phyloP scores from a whole-genome alignment of 1,140 invertebrate species.

The Platyscapa corneri region DNA sequence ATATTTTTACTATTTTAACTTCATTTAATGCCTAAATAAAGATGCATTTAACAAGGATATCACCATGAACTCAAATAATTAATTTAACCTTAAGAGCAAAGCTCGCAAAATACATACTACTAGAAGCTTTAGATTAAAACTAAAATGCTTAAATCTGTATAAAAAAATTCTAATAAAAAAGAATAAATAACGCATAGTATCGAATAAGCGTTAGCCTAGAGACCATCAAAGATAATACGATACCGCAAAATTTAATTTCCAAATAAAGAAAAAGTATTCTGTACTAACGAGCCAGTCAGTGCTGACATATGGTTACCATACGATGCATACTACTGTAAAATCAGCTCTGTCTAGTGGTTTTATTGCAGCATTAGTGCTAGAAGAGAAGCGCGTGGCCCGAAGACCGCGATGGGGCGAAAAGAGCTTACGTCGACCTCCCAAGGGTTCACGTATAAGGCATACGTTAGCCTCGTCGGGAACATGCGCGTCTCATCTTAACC shows the following conservation, averaged over 20 bases:
- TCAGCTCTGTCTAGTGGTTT: constrained; percentile 8
- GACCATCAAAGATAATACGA: background rate
- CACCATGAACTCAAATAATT: no score
- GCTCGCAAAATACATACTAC: no score
- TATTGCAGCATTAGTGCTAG: constrained; percentile 11
- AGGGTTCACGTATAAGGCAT: constrained; percentile 40
- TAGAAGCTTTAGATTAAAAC: no score
- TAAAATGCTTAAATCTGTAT: no score
- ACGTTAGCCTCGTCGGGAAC: constrained; percentile 44
- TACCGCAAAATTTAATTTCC: background rate
- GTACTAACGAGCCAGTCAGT: background rate
- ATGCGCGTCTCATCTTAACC: constrained; percentile 70
- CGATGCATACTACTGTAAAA: constrained; percentile 26
- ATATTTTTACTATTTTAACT: no score
- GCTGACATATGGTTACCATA: constrained; percentile 25
- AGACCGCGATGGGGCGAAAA: background rate
- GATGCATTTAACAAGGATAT: no score
- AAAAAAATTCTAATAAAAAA: no score
- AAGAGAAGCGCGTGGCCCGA: background rate
- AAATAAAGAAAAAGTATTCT: background rate
- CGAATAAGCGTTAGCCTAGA: background rate
- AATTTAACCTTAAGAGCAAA: no score
- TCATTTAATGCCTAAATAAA: no score
- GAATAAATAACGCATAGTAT: background rate
- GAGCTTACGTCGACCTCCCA: constrained; percentile 30